Evolutionary conservation across 2,113 vertebrate genomes (phyloP), one percentile per base, ranked within the genome.

Genomic region (Chrysochloris asiatica): DNA sequence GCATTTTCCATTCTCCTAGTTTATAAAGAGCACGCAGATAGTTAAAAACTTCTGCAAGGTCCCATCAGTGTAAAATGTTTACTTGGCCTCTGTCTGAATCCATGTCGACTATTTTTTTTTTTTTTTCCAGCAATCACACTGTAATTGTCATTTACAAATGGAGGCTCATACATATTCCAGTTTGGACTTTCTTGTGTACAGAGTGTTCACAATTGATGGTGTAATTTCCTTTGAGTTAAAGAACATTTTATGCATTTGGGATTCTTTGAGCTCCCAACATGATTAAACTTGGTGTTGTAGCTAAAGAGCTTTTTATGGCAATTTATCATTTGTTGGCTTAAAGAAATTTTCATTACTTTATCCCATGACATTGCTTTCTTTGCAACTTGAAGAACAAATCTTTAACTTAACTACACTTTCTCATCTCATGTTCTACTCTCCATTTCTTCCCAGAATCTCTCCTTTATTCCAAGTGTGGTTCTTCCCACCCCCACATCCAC

Each of bases 301-400:
- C 84, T 93, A 77, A 95, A 92, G 81, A 69, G 16, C 24, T 79
- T 75, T n/a, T 80, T 71, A 77, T 8, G 47, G 61, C 52, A 91
- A 89, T 90, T 94, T 89, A 80, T 89, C 89, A 92, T 91, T 86
- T 86, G 41, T 73, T 95, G 71, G 22, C 54, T 78, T 94, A 86
- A 92, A 90, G 45, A 92, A 92, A 93, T 86, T 63, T 77, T 90
- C 36, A 73, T 89, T 93, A 41, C 73, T 88, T 77, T 61, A 78
- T 79, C 28, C 21, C 21, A 19, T n/a, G 61, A 82, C 48, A 61
- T 81, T 0, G 67, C 52, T 54, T 88, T 81, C 54, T 71, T 76
- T 91, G 16, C 14, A 89, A 82, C n/a, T 81, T 87, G 52, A 13
- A 69, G 43, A 61, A 82, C 38, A 73, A 12, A 93, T 93, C 75